Percentiles rank a stretch among this genome's conserved stretches.
These are phyloP conservation scores for Trichechus manatus DNA, from an alignment of 2,113 vertebrate genomes.

Conservation along the genomic window DNA sequence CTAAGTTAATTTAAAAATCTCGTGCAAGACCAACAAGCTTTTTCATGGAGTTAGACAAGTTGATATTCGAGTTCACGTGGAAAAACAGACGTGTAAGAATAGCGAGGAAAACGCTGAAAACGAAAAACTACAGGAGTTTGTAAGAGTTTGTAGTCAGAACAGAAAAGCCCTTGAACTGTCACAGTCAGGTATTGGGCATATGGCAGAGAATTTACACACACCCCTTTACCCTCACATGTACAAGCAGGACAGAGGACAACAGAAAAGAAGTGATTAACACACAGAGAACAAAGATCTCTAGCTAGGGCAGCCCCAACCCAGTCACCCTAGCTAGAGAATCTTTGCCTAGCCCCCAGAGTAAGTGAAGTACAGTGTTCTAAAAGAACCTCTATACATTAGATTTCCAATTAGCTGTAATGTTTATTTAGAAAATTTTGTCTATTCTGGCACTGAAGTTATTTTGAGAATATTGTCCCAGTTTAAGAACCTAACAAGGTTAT, in stretches of 20 bases:
- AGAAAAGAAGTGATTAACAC: background rate
- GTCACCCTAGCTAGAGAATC: fast-evolving
- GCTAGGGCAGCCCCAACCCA: no score
- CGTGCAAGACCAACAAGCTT: background rate
- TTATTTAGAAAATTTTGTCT: constrained; percentile 1
- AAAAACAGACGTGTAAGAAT: background rate
- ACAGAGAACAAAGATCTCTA: background rate
- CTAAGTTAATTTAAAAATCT: constrained; percentile 30
- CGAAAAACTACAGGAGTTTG: background rate
- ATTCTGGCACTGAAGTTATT: background rate
- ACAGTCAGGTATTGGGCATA: background rate
- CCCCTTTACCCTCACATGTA: background rate
- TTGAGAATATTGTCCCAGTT: background rate
- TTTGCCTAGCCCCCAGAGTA: background rate
- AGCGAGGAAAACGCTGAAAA: background rate
- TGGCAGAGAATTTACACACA: background rate
- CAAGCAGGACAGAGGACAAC: background rate
- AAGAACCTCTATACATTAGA: background rate
- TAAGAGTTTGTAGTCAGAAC: background rate
- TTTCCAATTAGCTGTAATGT: background rate
- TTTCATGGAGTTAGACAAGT: constrained; percentile 5
- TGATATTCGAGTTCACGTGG: background rate
- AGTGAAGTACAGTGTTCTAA: background rate
- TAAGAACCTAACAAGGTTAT: background rate
- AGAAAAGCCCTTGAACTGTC: background rate